Conservation (phyloP, 1,140 invertebrate genomes). For the Bombus sibiricus region DNA sequence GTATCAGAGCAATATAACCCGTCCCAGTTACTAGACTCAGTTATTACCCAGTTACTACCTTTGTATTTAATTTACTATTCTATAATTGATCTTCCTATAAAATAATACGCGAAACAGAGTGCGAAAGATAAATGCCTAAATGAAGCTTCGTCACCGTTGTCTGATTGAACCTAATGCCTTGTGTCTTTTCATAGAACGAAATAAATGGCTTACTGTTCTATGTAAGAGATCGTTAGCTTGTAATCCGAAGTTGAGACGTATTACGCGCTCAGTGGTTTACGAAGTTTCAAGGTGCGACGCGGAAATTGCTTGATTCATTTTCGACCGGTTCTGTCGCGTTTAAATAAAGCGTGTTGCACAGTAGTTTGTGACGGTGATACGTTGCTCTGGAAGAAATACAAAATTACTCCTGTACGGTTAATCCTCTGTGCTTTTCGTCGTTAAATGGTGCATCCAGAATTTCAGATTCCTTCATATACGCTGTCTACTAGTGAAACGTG, state of each 20-base stretch:
- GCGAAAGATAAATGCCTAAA: too few relatives aligned
- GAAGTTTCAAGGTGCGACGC: not conserved
- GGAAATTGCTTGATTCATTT: not conserved
- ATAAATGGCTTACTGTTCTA: not conserved
- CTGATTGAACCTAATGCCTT: too few relatives aligned
- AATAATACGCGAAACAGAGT: too few relatives aligned
- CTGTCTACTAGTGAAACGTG: not conserved
- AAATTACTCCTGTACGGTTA: not conserved
- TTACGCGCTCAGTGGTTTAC: too few relatives aligned
- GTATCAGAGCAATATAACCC: too few relatives aligned
- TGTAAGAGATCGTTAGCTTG: not conserved
- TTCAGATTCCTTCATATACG: slow-evolving; percentile 5
- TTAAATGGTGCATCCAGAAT: not conserved
- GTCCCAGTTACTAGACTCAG: too few relatives aligned
- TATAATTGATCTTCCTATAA: too few relatives aligned
- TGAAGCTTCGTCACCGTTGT: too few relatives aligned
- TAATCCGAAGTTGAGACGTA: not conserved
- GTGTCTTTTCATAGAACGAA: not conserved
- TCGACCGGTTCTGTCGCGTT: not conserved
- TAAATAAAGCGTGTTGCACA: not conserved
- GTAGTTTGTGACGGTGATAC: not conserved
- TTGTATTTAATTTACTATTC: too few relatives aligned
- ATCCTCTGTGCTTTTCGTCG: not conserved
- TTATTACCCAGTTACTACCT: too few relatives aligned
- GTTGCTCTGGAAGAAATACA: not conserved